These are phyloP conservation scores for Synaphobranchus kaupii DNA, from an alignment of 2,797 vertebrate genomes.

Conservation along the genomic window DNA sequence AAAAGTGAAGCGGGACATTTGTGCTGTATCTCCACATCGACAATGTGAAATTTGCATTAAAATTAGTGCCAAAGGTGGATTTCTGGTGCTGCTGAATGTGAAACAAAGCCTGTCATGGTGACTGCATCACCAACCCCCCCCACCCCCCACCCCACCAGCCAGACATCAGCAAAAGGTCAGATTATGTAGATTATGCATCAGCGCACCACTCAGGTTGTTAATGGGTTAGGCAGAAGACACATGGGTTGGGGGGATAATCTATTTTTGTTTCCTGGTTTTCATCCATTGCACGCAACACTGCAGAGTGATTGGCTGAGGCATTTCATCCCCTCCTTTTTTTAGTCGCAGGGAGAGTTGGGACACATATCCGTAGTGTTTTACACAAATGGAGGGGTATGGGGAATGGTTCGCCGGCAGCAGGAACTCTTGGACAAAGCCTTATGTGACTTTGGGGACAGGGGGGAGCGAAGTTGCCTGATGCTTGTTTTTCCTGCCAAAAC, in stretches of 20 bases:
- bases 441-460: not conserved
- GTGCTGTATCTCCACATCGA: not conserved
- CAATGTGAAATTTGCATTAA: not conserved
- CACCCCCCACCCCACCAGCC: not conserved
- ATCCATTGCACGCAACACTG: not conserved
- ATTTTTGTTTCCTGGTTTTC: not conserved
- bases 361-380: not conserved
- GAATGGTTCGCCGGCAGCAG: not conserved
- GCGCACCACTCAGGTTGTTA: not conserved
- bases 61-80: not conserved
- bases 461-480: not conserved
- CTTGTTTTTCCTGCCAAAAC: not conserved
- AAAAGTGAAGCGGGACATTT: not conserved
- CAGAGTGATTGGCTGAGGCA: not conserved
- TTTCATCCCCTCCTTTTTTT: not conserved
- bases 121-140: not conserved
- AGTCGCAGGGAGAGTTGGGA: not conserved
- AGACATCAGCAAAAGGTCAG: not conserved
- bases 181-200: not conserved
- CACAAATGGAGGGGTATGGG: not conserved
- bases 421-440: not conserved
- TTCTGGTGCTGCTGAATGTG: not conserved
- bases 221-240: not conserved
- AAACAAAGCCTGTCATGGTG: not conserved
- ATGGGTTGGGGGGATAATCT: not conserved